Evolutionary conservation across 2,797 vertebrate species (phyloP).

Genomic region (Epinephelus awoara): DNA sequence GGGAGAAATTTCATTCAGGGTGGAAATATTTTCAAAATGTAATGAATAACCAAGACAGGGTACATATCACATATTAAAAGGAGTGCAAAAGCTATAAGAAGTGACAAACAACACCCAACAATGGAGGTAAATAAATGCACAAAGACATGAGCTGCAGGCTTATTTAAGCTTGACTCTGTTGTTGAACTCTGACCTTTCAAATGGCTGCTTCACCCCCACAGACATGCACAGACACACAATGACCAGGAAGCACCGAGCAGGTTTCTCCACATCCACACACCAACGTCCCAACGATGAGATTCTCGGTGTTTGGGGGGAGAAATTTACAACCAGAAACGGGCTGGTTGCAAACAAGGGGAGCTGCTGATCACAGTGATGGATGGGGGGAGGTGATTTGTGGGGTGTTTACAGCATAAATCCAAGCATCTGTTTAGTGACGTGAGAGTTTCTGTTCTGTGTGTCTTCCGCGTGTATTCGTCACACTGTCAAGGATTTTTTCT

Average conservation of each 20-base stretch:
- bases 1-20: neutral
- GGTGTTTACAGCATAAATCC: conserved; percentile 74
- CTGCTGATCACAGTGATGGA: conserved; percentile 82
- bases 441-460: conserved; percentile 35
- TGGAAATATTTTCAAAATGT: neutral
- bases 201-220: conserved; percentile 41
- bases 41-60: no score
- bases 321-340: conserved; percentile 88
- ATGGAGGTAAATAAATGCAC: neutral
- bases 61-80: neutral
- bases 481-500: conserved; percentile 21
- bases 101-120: neutral
- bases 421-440: conserved; percentile 44
- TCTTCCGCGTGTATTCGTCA: conserved; percentile 16
- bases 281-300: conserved; percentile 63
- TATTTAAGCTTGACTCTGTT: conserved; percentile 5
- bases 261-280: conserved; percentile 74
- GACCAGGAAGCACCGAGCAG: conserved; percentile 80
- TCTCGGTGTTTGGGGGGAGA: conserved; percentile 53
- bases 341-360: conserved; percentile 74
- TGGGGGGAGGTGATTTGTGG: conserved; percentile 77
- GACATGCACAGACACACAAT: conserved; percentile 80
- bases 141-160: neutral
- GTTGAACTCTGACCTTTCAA: conserved; percentile 75
- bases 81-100: neutral